Evolutionary conservation across 2,888 invertebrate genomes (phyloP), one percentile per base, ranked within the genome.

Genomic region (Eilema griseolum): DNA sequence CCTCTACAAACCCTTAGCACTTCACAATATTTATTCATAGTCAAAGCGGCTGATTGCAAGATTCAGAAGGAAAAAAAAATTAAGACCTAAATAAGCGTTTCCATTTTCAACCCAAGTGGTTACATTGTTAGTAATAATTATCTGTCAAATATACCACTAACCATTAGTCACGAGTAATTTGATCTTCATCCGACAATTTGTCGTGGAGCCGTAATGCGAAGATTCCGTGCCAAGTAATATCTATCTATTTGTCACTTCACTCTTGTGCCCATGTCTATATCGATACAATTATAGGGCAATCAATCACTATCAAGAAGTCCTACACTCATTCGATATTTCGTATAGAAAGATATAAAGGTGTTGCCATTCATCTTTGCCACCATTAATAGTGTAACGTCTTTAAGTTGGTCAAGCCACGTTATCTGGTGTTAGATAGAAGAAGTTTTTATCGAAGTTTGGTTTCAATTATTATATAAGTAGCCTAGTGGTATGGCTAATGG

Each of bases 261-360:
- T 61, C 41, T 52, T 61, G 57, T 28, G 64, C 28, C 63, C 23
- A 61, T 62, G 66, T 64, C 66, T 65, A 60, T 62, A 67, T 64
- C 66, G 67, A 64, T 64, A 69, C 75, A 70, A 72, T 76, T 73
- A 69, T 28, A 61, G 33, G 61, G 26, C 73, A 70, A 77, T 82
- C 77, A 72, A 76, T 81, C 77, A 76, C 67, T 63, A 65, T 37
- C 66, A 28, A 26, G n/a, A 61, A 20, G 63, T 75, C 70, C 61
- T 68, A 69, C 72, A 79, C 72, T 75, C 72, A 61, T 66, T 52
- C 65, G 61, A 76, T 74, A 76, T 70, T 74, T 76, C 12, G 59
- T 52, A 63, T 72, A 69, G 57, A 72, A 28, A 69, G 59, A 70
- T 70, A 75, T 67, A 63, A 67, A 68, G 66, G 60, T 33, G 16